Conservation (phyloP, 92 coral and sea anemone species). For the Parazoanthus atlanticus region DNA sequence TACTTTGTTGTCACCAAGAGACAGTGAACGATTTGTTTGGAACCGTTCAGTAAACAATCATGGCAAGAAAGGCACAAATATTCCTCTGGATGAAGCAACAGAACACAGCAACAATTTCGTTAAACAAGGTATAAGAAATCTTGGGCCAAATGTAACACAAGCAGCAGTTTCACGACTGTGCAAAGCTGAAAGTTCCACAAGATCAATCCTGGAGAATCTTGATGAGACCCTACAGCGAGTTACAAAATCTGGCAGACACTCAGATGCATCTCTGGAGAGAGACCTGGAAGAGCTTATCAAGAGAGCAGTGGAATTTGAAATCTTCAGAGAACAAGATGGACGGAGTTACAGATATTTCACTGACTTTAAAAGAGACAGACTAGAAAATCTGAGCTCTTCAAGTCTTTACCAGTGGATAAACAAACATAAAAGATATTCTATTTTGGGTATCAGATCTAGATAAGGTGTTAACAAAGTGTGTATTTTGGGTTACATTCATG, state of each 20-base stretch:
- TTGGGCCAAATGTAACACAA: constrained; percentile 35
- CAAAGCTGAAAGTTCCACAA: constrained; percentile 9
- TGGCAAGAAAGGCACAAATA: constrained; percentile 58
- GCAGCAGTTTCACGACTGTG: constrained; percentile 28
- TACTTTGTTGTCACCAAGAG: constrained; percentile 59
- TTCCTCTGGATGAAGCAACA: constrained; percentile 63
- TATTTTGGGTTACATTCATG: not conserved
- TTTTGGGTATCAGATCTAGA: constrained; percentile 13
- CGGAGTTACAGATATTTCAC: not conserved
- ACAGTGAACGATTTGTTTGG: constrained; percentile 63
- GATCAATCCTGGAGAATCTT: constrained; percentile 4
- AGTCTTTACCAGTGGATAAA: constrained; percentile 9
- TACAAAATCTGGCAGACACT: constrained; percentile 10
- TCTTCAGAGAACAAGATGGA: not conserved
- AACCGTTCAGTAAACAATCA: constrained; percentile 63
- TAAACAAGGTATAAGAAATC: constrained; percentile 47
- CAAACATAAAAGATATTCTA: constrained; percentile 16
- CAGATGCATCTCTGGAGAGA: not conserved
- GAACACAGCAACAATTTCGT: constrained; percentile 70
- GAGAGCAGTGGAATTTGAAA: not conserved
- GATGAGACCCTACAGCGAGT: not conserved
- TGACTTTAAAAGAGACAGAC: constrained; percentile 25
- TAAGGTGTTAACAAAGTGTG: not conserved
- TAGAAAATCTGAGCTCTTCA: not conserved
- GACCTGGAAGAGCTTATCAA: not conserved